Percentiles rank a stretch among this genome's conserved stretches.
These are phyloP conservation scores for Sesamia inferens DNA, from an alignment of 2,888 invertebrate genomes.

Conservation along the genomic window DNA sequence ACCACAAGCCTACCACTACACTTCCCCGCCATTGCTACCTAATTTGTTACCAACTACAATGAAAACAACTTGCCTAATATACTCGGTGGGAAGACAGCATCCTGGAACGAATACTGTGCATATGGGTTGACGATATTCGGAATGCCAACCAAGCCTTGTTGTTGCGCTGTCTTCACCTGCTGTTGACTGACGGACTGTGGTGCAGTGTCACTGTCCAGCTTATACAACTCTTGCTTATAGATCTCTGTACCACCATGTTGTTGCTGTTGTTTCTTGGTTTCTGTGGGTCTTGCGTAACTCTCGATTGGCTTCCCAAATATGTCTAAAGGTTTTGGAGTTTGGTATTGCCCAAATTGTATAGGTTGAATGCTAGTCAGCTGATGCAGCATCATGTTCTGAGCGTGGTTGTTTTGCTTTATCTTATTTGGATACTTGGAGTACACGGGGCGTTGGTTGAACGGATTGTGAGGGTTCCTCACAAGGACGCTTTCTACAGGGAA, in stretches of 20 bases:
- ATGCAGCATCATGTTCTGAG: constrained; percentile 80
- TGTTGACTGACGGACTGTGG: constrained; percentile 81
- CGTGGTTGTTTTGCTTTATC: constrained; percentile 73
- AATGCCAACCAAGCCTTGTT: constrained; percentile 73
- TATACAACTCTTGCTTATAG: constrained; percentile 84
- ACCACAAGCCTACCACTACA: too few species aligned
- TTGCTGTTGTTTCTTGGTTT: constrained; percentile 68
- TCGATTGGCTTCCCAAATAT: constrained; percentile 81
- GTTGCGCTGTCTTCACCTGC: constrained; percentile 85
- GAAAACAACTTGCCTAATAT: constrained; percentile 80
- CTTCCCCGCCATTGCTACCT: background rate
- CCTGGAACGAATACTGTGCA: constrained; percentile 81
- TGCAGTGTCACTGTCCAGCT: constrained; percentile 82
- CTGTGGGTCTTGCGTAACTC: constrained; percentile 75
- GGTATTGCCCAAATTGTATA: constrained; percentile 82
- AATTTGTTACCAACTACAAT: background rate
- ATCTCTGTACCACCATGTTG: constrained; percentile 73
- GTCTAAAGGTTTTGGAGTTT: constrained; percentile 79
- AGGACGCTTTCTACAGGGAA: constrained; percentile 82
- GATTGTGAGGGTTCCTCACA: constrained; percentile 83
- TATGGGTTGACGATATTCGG: constrained; percentile 76
- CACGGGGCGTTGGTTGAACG: constrained; percentile 79
- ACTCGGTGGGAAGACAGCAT: constrained; percentile 80
- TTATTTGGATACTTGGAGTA: constrained; percentile 82
- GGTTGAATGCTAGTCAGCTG: constrained; percentile 83